Percentiles rank a stretch among this genome's conserved stretches.
Evolutionary conservation across 2,888 invertebrate species (phyloP).

Genomic region (Pachliopta kotzebuea): DNA sequence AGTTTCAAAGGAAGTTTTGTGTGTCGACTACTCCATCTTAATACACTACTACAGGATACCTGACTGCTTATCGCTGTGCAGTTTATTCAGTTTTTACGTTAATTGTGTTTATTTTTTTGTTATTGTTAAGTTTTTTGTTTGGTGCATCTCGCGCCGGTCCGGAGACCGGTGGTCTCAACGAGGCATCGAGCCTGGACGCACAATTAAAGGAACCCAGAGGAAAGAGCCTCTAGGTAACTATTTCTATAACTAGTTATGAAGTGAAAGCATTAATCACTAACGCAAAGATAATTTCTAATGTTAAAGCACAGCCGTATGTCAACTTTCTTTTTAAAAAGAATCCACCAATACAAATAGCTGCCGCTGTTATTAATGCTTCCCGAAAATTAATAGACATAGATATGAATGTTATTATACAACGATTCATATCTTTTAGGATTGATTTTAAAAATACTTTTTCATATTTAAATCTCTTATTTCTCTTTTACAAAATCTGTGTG

Average conservation of each 20-base stretch:
- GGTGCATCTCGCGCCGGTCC: slow-evolving; percentile 77
- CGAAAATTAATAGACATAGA: background rate
- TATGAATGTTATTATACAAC: background rate
- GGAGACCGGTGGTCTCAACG: slow-evolving; percentile 70
- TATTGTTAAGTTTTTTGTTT: slow-evolving; percentile 80
- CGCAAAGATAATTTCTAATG: slow-evolving; percentile 1
- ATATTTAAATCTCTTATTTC: too few relatives aligned
- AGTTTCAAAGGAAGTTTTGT: slow-evolving; percentile 72
- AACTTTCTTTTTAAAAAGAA: background rate
- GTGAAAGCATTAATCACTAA: slow-evolving; percentile 14
- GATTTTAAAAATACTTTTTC: too few relatives aligned
- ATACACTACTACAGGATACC: slow-evolving; percentile 57
- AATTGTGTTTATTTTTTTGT: slow-evolving; percentile 75
- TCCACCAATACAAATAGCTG: background rate
- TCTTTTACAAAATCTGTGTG: too few relatives aligned
- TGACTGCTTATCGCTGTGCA: slow-evolving; percentile 65
- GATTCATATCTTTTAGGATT: too few relatives aligned
- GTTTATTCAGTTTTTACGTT: slow-evolving; percentile 71
- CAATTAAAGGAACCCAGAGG: slow-evolving; percentile 63
- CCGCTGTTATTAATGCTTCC: background rate
- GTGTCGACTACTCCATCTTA: slow-evolving; percentile 63
- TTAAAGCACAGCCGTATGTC: background rate
- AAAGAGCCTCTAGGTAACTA: slow-evolving; percentile 79
- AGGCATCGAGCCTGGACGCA: slow-evolving; percentile 72
- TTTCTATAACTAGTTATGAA: slow-evolving; percentile 41